These are phyloP conservation scores for Autographa pulchrina DNA, from an alignment of 2,888 invertebrate genomes.

Conservation along the genomic window DNA sequence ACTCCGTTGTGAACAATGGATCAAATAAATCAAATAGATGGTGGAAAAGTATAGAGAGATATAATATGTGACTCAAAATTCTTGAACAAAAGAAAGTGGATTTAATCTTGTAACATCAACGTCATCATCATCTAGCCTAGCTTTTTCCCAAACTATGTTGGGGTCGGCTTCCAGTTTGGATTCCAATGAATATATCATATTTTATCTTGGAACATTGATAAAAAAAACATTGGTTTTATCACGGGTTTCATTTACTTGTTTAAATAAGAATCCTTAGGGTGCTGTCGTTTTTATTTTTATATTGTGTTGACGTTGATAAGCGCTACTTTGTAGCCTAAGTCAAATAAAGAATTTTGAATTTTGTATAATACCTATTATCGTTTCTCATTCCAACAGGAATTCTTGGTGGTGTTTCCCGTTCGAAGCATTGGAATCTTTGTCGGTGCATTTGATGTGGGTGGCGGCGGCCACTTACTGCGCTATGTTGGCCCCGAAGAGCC, in stretches of 20 bases:
- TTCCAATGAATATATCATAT: no score
- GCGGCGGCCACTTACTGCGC: constrained; percentile 97
- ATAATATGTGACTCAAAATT: constrained; percentile 11
- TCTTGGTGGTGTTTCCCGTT: constrained; percentile 97
- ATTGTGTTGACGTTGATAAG: background rate
- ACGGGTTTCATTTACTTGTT: background rate
- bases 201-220: no score
- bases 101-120: no score
- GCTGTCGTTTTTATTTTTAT: no score
- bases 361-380: background rate
- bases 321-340: no score
- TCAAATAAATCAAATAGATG: constrained; percentile 16
- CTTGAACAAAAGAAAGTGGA: constrained; percentile 1
- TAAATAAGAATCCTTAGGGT: no score
- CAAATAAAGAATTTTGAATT: background rate
- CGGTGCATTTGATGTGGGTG: constrained; percentile 97
- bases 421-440: constrained; percentile 95
- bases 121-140: no score
- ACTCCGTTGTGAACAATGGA: constrained; percentile 31
- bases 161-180: no score
- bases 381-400: constrained; percentile 86
- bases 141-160: no score
- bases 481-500: constrained; percentile 94
- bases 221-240: background rate
- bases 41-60: constrained; percentile 17